A percentile compares a stretch with the other conserved stretches of the same genome.
phyloP scores from a whole-genome alignment of 1,140 invertebrate species.

The Dendrolimus kikuchii region DNA sequence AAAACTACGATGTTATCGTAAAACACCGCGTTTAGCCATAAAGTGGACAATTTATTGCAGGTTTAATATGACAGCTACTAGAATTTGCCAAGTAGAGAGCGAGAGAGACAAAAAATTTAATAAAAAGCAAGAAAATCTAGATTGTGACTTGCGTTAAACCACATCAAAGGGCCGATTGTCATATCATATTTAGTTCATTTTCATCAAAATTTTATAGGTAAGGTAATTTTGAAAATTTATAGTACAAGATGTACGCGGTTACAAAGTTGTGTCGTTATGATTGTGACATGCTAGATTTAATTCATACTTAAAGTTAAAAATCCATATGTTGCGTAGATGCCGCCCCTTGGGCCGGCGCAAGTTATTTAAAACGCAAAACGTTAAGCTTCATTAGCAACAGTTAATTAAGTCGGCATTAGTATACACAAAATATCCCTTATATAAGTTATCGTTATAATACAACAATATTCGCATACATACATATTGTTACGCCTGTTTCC shows the following conservation, averaged over 20 bases:
- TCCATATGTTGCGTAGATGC: slow-evolving; percentile 29
- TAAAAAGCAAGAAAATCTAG: slow-evolving; percentile 24
- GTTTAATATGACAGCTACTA: slow-evolving; percentile 58
- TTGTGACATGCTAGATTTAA: slow-evolving; percentile 57
- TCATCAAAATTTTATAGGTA: slow-evolving; percentile 4
- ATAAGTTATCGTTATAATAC: slow-evolving; percentile 33
- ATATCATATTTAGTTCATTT: slow-evolving; percentile 11
- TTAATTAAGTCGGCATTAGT: slow-evolving; percentile 67
- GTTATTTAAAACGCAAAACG: slow-evolving; percentile 68
- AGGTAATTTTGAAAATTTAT: slow-evolving; percentile 1
- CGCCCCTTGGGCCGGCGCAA: slow-evolving; percentile 47
- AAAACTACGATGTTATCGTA: slow-evolving; percentile 44
- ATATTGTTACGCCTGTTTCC: background rate
- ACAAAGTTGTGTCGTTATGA: slow-evolving; percentile 43
- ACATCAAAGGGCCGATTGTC: slow-evolving; percentile 14
- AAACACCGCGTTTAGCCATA: slow-evolving; percentile 48
- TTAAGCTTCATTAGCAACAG: slow-evolving; percentile 70
- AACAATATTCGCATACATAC: slow-evolving; percentile 13
- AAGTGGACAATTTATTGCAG: slow-evolving; percentile 51
- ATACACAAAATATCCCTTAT: slow-evolving; percentile 41
- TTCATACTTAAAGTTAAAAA: slow-evolving; percentile 58
- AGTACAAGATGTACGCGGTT: slow-evolving; percentile 18
- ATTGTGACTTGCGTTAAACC: slow-evolving; percentile 22
- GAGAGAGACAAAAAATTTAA: slow-evolving; percentile 25
- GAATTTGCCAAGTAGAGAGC: slow-evolving; percentile 38